phyloP scores from a whole-genome alignment of 2,888 invertebrate genomes.

The Trisateles emortualis region DNA sequence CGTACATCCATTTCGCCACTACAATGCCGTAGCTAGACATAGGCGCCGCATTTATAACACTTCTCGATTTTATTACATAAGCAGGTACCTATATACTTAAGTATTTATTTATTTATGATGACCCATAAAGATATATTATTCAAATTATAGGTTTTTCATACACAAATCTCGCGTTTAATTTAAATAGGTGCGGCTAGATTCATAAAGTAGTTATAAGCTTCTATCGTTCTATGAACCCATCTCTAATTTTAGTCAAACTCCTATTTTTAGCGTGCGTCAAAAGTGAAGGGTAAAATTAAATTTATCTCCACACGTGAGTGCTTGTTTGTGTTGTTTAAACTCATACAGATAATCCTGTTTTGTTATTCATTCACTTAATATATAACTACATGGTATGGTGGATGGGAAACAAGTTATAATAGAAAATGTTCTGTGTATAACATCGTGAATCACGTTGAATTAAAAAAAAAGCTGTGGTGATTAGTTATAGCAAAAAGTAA shows the following conservation, averaged over 20 bases:
- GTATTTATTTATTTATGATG: no score
- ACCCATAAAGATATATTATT: no score
- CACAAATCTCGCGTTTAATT: constrained; percentile 18
- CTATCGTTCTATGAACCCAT: constrained; percentile 45
- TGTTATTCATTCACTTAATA: constrained; percentile 1
- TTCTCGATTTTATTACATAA: no score
- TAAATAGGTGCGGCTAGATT: not conserved
- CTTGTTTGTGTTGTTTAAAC: constrained; percentile 34
- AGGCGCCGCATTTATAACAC: no score
- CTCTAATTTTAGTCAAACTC: constrained; percentile 35
- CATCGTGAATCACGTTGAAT: constrained; percentile 15
- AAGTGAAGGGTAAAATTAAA: constrained; percentile 42
- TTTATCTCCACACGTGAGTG: constrained; percentile 24
- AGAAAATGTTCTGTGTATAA: constrained; percentile 13
- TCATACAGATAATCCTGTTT: constrained; percentile 9
- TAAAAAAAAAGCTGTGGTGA: constrained; percentile 23
- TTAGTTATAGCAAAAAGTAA: constrained; percentile 36
- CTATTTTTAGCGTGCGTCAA: constrained; percentile 43
- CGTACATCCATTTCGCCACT: no score
- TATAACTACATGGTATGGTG: not conserved
- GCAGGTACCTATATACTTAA: no score
- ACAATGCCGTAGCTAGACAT: no score
- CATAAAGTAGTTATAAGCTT: no score
- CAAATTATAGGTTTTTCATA: constrained; percentile 1
- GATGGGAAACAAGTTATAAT: constrained; percentile 2